A percentile compares a stretch with the other conserved stretches of the same genome.
phyloP scores from a whole-genome alignment of 2,797 vertebrate genomes.

The Sarcophilus harrisii region DNA sequence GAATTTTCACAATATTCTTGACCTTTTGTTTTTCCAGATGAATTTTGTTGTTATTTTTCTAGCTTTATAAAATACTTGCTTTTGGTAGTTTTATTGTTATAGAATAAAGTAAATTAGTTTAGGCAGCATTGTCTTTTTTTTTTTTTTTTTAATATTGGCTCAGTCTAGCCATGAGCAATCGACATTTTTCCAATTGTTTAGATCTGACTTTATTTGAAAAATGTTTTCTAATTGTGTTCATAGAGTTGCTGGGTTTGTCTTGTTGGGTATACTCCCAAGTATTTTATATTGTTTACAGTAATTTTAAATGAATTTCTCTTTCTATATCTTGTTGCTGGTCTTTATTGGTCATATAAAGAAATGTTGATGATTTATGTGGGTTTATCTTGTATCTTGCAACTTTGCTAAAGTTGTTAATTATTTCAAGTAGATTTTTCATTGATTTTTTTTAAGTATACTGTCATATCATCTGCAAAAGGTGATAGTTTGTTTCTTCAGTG shows the following conservation, averaged over 20 bases:
- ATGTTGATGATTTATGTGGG: background rate
- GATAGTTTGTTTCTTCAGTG: background rate
- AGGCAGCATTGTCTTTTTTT: background rate
- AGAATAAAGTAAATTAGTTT: background rate
- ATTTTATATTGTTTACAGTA: background rate
- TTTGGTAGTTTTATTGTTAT: background rate
- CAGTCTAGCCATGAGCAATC: background rate
- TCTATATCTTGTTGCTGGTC: background rate
- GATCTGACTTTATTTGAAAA: background rate
- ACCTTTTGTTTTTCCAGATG: background rate
- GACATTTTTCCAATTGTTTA: background rate
- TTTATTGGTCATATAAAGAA: background rate
- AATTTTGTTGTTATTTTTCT: background rate
- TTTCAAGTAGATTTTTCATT: background rate
- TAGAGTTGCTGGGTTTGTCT: background rate
- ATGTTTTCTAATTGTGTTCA: background rate
- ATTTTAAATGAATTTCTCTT: background rate
- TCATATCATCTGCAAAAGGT: background rate
- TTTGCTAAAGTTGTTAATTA: background rate
- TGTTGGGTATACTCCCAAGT: background rate
- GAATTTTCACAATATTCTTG: background rate
- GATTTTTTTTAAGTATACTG: background rate
- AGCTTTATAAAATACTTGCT: background rate
- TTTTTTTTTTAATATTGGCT: background rate
- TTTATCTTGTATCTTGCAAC: background rate